A percentile compares a stretch with the other conserved stretches of the same genome.
phyloP scores from a whole-genome alignment of 2,113 vertebrate genomes.

The Gymnobelideus leadbeateri region DNA sequence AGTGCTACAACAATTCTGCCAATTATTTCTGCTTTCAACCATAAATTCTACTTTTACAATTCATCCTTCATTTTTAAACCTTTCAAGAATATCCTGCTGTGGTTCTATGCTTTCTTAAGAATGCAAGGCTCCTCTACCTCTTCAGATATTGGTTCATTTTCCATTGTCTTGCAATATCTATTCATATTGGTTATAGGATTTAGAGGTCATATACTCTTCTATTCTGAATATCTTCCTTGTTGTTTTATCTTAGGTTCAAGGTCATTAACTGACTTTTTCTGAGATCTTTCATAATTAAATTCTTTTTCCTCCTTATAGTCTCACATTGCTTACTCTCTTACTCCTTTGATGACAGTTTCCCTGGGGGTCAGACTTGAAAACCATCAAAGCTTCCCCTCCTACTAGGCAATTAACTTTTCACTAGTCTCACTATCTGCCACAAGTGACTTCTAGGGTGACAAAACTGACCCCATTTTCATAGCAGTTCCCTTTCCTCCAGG shows the following conservation, averaged over 20 bases:
- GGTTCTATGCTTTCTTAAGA: neutral
- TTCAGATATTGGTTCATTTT: neutral
- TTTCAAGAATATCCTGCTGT: neutral
- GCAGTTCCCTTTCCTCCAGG: neutral
- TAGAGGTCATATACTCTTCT: neutral
- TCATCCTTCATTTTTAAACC: neutral
- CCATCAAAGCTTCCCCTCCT: neutral
- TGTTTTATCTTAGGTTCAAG: neutral
- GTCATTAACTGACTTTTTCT: neutral
- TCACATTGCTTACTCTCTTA: neutral
- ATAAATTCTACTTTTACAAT: neutral
- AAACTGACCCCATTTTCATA: neutral
- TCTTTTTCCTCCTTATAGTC: neutral
- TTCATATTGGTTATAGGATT: neutral
- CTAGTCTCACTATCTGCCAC: too few species aligned
- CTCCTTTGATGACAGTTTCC: neutral
- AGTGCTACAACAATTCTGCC: neutral
- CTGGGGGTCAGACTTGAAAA: neutral
- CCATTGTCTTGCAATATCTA: too few species aligned
- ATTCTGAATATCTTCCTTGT: neutral
- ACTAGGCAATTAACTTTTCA: neutral
- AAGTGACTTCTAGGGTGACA: too few species aligned
- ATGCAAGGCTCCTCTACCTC: neutral
- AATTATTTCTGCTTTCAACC: neutral
- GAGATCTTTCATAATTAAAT: neutral